Evolutionary conservation across 2,797 vertebrate species (phyloP), one percentile per base, ranked within the genome.

Genomic region (Anomalospiza imberbis): DNA sequence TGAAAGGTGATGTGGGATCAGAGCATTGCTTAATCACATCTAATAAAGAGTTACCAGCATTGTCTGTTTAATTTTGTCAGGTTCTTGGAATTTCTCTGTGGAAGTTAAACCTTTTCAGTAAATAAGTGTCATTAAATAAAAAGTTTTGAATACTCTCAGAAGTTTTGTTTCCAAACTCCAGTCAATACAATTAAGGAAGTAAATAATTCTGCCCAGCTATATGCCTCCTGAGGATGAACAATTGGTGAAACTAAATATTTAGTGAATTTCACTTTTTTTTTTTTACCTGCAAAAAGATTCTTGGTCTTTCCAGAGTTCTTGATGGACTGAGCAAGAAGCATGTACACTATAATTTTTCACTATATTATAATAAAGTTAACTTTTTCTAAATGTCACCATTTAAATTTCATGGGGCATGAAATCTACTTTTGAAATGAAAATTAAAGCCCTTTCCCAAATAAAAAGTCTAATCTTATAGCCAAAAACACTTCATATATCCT

Each of bases 361-460:
- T 94, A 88, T 89, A 93, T 97, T 97, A 91, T 95, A 96, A 96
- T 95, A 96, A 97, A 97, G 65, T 85, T 87, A 96, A 96, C 95
- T 88, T 95, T 97, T 97, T 97, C 96, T 96, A 97, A 97, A 98
- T 97, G 97, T 97, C 97, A 96, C 91, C 78, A 80, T 97, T 97
- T 97, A 97, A 97, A 98, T 97, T 98, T 97, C 96, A 96, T 94
- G 91, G 95, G 88, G 95, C 48, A 28, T 96, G 93, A 97, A 97
- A 98, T 96, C 96, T 96, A 81, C 95, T 95, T 98, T 95, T 97
- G 96, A 97, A 98, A 97, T 96, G 42, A 97, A 98, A 97, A 92
- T 95, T 97, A 97, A 97, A 97, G 72, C 88, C 72, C 13, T 95
- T 96, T 94, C 62, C 66, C 87, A 96, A 97, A 95, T 95, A 97